These are phyloP conservation scores for Meloidogyne hapla DNA, from an alignment of 1,140 invertebrate species.

Conservation along the genomic window DNA sequence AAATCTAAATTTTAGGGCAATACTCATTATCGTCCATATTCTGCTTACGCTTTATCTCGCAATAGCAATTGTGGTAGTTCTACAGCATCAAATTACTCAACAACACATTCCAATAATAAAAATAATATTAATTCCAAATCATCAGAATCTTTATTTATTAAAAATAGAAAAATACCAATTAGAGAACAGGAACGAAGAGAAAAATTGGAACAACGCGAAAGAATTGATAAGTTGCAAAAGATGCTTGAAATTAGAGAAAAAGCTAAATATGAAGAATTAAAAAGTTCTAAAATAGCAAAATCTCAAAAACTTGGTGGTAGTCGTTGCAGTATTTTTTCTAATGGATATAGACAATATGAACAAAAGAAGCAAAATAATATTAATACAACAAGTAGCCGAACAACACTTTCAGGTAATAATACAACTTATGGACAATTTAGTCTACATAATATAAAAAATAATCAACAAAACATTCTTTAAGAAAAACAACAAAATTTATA, in stretches of 20 bases:
- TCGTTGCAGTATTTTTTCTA: not conserved
- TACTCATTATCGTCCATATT: not conserved
- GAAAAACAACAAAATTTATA: not conserved
- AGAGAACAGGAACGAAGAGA: constrained; percentile 1
- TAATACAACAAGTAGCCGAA: not conserved
- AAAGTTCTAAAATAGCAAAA: not conserved
- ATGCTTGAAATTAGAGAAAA: not conserved
- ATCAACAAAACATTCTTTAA: not conserved
- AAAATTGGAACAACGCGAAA: constrained; percentile 9
- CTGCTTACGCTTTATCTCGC: not conserved
- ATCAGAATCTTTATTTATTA: not conserved
- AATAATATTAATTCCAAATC: not conserved
- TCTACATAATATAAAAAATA: too few relatives aligned
- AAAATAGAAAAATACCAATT: too few relatives aligned
- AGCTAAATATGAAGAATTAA: not conserved
- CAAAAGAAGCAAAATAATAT: not conserved
- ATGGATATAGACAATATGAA: not conserved
- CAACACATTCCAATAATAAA: not conserved
- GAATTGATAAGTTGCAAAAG: not conserved
- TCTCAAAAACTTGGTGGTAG: not conserved
- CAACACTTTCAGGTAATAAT: too few relatives aligned
- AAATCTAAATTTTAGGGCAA: not conserved
- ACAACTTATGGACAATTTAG: too few relatives aligned
- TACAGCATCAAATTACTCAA: too few relatives aligned
- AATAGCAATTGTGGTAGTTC: not conserved